Evolutionary conservation across 1,140 invertebrate genomes (phyloP).

Genomic region (Neomicropteryx cornuta): DNA sequence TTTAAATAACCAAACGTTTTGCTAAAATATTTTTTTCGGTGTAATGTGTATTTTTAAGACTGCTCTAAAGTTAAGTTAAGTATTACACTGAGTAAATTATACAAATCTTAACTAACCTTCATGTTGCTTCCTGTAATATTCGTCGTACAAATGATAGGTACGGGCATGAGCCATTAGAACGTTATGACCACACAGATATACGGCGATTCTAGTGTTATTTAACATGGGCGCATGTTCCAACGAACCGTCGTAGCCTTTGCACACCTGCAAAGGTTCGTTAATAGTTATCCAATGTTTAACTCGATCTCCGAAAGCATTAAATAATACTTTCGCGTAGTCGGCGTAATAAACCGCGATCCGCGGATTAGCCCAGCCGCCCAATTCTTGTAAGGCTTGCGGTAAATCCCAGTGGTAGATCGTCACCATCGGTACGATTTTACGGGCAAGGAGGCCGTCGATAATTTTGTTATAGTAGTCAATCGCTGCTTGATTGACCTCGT

Average conservation of each 20-base stretch:
- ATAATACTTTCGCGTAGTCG: conserved; percentile 40
- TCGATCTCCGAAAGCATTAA: conserved; percentile 39
- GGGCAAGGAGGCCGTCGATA: conserved; percentile 31
- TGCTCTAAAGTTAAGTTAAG: too few relatives aligned
- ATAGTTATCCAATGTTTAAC: conserved; percentile 47
- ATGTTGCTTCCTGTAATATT: conserved; percentile 42
- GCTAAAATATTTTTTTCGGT: too few relatives aligned
- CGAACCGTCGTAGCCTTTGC: conserved; percentile 37
- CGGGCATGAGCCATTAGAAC: conserved; percentile 44
- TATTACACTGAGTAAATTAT: too few relatives aligned
- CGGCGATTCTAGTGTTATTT: conserved; percentile 27
- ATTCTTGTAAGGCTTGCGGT: conserved; percentile 34
- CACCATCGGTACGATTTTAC: conserved; percentile 30
- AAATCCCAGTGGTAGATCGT: conserved; percentile 26
- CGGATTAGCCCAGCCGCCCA: conserved; percentile 46
- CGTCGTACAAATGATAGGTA: conserved; percentile 48
- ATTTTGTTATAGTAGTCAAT: conserved; percentile 21
- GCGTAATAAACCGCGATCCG: conserved; percentile 40
- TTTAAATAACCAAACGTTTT: too few relatives aligned
- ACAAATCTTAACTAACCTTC: conserved; percentile 24
- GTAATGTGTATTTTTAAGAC: too few relatives aligned
- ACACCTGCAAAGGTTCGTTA: conserved; percentile 46
- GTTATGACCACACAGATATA: conserved; percentile 38
- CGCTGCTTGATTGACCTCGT: conserved; percentile 18
- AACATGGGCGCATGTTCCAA: conserved; percentile 29